Evolutionary conservation across 1,140 invertebrate genomes (phyloP), one percentile per base, ranked within the genome.

Genomic region (Drosophila persimilis): DNA sequence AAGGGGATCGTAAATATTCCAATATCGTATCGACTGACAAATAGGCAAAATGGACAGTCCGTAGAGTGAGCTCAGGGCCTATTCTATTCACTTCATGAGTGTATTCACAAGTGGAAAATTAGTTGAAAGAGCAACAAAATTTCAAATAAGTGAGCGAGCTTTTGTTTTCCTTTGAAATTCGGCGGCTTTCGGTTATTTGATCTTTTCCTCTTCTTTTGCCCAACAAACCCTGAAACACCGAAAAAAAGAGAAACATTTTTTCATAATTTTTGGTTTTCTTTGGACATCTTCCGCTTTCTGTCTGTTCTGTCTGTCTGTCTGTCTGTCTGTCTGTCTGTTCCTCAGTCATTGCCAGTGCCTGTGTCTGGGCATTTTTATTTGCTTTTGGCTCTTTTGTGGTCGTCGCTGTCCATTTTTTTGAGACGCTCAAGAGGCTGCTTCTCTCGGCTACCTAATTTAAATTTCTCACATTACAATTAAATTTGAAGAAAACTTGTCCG

Each of bases 391-490:
- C 67, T 69, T 50, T 52, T 66, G 39, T 69, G 11, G 35, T 39
- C 35, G 31, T 39, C 5, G 35, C 35, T 39, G 31, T 24, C 39
- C 65, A 69, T 41, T 48, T 69, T 69, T 69, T 69, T 48, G 64
- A 44, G 64, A 24, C 47, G 35, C 64, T 39, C 35, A 39, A 44
- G 24, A 46, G 24, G 54, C 22, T n/a, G 41, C 11, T 22, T 20
- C 60, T 52, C 70, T 73, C 54, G 81, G 81, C 81, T 86, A 86
- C 81, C 81, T 88, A 77, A 86, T 86, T 86, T 86, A 86, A 86
- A 88, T 88, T 86, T 86, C 77, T 86, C 81, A 88, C 83, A 86
- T 86, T 86, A 86, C 81, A 86, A 85, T 85, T 85, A 85, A 85
- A 80, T 63, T 78, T 78, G 39, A 71, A 71, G 58, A 70, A 74